These are phyloP conservation scores for Drosophila santomea DNA, from an alignment of 1,140 invertebrate species.

Conservation along the genomic window DNA sequence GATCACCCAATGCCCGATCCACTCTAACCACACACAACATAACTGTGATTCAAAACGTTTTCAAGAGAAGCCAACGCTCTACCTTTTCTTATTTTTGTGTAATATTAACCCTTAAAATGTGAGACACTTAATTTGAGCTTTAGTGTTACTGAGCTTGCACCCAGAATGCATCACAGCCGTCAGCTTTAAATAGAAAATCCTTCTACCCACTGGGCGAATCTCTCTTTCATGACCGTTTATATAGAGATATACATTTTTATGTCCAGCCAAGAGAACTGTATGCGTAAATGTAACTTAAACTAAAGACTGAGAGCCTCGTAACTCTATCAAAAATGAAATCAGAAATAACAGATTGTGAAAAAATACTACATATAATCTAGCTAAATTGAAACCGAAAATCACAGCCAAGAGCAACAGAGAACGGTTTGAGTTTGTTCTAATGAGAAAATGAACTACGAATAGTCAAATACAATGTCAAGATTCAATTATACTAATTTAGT, in stretches of 20 bases:
- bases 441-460: not conserved
- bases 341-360: not conserved
- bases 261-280: constrained; percentile 30
- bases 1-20: constrained; percentile 21
- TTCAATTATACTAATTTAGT: not conserved
- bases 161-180: constrained; percentile 37
- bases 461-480: not conserved
- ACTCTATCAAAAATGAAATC: constrained; percentile 5
- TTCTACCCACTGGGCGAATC: constrained; percentile 21
- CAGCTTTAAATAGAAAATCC: constrained; percentile 48
- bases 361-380: no score
- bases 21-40: constrained; percentile 65
- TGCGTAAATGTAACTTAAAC: constrained; percentile 33
- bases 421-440: not conserved
- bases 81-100: constrained; percentile 18
- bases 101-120: not conserved
- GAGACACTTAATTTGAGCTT: constrained; percentile 1
- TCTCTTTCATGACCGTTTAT: constrained; percentile 13
- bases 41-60: constrained; percentile 79
- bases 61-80: constrained; percentile 44
- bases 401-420: not conserved
- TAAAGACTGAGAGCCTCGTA: constrained; percentile 45
- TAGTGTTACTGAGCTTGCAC: constrained; percentile 18
- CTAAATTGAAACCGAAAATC: not conserved
- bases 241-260: constrained; percentile 3